These are phyloP conservation scores for Nasonovia ribisnigri DNA, from an alignment of 2,888 invertebrate species.

Conservation along the genomic window DNA sequence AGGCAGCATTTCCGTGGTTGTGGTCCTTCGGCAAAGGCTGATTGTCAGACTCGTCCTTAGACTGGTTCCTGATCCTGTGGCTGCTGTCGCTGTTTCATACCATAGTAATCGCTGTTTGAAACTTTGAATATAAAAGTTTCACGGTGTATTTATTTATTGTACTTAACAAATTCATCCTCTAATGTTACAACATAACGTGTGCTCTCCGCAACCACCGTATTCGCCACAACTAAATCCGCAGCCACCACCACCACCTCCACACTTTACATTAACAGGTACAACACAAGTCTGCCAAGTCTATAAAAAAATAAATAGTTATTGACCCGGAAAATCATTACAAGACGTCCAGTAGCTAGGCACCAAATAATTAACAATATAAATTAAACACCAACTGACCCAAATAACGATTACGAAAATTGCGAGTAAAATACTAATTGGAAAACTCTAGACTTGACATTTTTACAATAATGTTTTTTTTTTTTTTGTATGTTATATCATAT, in stretches of 20 bases:
- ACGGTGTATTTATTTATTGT: background rate
- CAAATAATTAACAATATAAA: background rate
- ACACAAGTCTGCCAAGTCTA: constrained; percentile 29
- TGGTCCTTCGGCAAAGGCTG: too few species aligned
- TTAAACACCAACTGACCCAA: background rate
- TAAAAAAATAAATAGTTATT: background rate
- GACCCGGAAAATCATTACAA: background rate
- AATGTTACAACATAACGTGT: background rate
- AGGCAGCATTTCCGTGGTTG: too few species aligned
- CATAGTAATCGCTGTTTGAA: background rate
- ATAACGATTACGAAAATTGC: background rate
- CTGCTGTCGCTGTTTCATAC: too few species aligned
- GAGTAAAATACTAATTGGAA: background rate
- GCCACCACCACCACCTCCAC: background rate
- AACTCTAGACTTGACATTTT: background rate
- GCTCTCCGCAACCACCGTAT: background rate
- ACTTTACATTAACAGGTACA: background rate
- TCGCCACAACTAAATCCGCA: background rate
- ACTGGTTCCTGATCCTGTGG: too few species aligned
- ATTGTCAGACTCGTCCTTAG: too few species aligned
- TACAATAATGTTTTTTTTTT: too few species aligned
- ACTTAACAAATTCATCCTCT: constrained; percentile 20
- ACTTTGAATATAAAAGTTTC: too few species aligned
- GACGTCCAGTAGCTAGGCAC: background rate
- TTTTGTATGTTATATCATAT: too few species aligned